phyloP scores from a whole-genome alignment of 2,113 vertebrate species.

The Amphiprion percula region DNA sequence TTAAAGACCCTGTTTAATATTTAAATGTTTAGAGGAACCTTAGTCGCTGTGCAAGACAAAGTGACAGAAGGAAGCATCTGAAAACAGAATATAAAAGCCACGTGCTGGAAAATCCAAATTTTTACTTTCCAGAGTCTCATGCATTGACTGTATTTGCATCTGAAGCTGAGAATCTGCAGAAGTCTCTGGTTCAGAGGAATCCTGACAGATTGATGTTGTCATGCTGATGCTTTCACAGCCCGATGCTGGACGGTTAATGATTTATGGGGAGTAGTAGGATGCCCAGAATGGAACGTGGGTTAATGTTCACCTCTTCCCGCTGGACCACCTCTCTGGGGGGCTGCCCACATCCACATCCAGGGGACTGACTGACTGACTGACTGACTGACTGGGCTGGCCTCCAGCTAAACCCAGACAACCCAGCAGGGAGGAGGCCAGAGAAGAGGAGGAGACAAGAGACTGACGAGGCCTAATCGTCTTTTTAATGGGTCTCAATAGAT shows the following conservation, averaged over 20 bases:
- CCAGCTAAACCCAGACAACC: constrained; percentile 74
- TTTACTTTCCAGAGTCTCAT: constrained; percentile 1
- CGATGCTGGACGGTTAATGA: constrained; percentile 76
- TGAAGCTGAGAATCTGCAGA: constrained; percentile 43
- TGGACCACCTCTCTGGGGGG: constrained; percentile 63
- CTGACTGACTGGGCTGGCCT: constrained; percentile 65
- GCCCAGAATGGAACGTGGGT: constrained; percentile 77
- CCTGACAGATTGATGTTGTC: constrained; percentile 80
- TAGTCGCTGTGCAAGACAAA: too few relatives aligned
- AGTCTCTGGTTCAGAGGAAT: constrained; percentile 51
- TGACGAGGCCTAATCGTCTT: constrained; percentile 49
- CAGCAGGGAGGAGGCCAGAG: constrained; percentile 74
- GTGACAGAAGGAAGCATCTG: not conserved
- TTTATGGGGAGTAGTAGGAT: constrained; percentile 82
- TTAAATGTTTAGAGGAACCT: not conserved
- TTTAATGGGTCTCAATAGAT: constrained; percentile 47
- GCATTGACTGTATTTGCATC: constrained; percentile 53
- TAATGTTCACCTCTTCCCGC: constrained; percentile 83
- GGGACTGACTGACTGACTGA: constrained; percentile 27
- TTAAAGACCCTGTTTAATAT: not conserved
- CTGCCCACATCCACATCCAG: constrained; percentile 56
- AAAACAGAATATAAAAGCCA: not conserved
- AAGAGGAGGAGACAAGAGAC: constrained; percentile 50
- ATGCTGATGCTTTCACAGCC: constrained; percentile 76
- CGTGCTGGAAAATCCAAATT: not conserved